Evolutionary conservation across 2,113 vertebrate species (phyloP).

Genomic region (Lucifuga dentata): DNA sequence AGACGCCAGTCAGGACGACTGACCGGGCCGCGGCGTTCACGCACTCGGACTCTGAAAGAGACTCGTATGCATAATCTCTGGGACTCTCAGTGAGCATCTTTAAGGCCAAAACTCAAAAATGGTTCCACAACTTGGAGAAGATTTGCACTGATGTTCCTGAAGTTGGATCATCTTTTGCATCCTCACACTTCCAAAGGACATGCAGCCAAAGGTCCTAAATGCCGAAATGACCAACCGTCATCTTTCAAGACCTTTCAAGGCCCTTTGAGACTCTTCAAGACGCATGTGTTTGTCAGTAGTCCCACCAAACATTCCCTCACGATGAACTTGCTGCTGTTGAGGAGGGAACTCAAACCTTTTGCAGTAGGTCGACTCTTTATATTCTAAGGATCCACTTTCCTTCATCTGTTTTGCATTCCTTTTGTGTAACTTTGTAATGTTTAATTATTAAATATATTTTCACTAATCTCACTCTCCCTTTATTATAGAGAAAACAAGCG

Average conservation of each 20-base stretch:
- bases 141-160: conserved; percentile 21
- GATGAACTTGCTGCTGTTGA: conserved; percentile 54
- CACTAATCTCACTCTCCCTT: conserved; percentile 54
- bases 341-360: conserved; percentile 48
- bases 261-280: not conserved
- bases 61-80: conserved; percentile 4
- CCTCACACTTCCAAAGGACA: not conserved
- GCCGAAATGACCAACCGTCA: too few species aligned
- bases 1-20: conserved; percentile 67
- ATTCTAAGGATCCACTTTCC: conserved; percentile 62
- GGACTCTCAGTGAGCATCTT: conserved; percentile 23
- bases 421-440: conserved; percentile 67
- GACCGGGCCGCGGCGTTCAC: conserved; percentile 34
- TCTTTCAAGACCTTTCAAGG: not conserved
- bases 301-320: conserved; percentile 13
- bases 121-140: conserved; percentile 15
- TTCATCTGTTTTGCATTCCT: conserved; percentile 55
- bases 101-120: not conserved
- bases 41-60: conserved; percentile 14
- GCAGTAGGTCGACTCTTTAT: conserved; percentile 70
- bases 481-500: not conserved
- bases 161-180: conserved; percentile 11
- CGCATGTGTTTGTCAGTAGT: conserved; percentile 15
- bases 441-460: conserved; percentile 82
- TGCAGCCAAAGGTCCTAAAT: too few species aligned